Evolutionary conservation across 2,888 invertebrate genomes (phyloP), one percentile per base, ranked within the genome.

Genomic region (Hypomecis punctinalis): DNA sequence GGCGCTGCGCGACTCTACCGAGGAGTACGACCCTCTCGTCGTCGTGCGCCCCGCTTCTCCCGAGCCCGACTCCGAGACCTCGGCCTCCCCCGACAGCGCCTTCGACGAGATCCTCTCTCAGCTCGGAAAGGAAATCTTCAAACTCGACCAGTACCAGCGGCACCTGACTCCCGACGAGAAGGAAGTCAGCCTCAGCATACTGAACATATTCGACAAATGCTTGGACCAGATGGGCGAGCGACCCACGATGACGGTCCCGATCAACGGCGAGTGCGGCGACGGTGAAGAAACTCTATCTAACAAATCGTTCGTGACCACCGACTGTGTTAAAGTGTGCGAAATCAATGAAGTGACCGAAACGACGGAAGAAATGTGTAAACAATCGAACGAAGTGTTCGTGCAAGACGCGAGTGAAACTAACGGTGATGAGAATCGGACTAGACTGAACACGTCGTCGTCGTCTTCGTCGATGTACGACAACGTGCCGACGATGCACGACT

Each of bases 51-150:
- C 87, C 1, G 74, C 79, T 5, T 78, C 83, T 5, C 78, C 80
- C 9, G 79, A 79, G 11, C 77, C 81, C 0, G 80, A 40, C 65
- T 76, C 52, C 64, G 79, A 60, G 68, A 40, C 57, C 10, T 7
- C 59, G 54, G 76, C 78, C 10, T 76, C 79, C 7, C 84, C 86
- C 0, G 87, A 91, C 77, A 83, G 83, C 66, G 91, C 92, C 36
- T 93, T 93, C 75, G 93, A 93, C 71, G 91, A 90, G 66, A 93
- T 93, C 68, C 85, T 93, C 43, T 91, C 92, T 6, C 88, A 90
- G 63, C 84, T 93, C 43, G 93, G 93, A 39, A 88, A 88, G 62
- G 93, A 93, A 71, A 93, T 93, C 66, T 93, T 80, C 80, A 88
- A 92, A 64, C 81, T 93, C 40, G 93, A 93, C 66, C 86, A 91